Evolutionary conservation across 2,113 vertebrate genomes (phyloP).

Genomic region (Promerops cafer): DNA sequence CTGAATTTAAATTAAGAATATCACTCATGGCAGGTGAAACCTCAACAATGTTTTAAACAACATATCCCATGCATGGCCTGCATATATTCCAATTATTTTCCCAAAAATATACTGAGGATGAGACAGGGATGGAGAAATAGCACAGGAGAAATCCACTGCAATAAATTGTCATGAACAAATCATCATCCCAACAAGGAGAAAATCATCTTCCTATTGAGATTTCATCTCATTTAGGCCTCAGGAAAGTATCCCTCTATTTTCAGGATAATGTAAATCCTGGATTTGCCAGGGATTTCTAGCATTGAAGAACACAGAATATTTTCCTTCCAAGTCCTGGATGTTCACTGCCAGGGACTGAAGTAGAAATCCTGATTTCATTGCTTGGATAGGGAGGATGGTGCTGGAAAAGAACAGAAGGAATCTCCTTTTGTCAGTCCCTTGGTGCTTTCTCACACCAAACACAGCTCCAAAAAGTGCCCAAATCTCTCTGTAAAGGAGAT

Average conservation of each 20-base stretch:
- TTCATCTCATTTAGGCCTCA: neutral
- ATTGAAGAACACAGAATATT: neutral
- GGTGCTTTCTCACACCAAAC: neutral
- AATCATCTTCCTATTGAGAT: neutral
- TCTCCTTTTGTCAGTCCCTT: neutral
- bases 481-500: neutral
- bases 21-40: neutral
- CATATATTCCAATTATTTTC: neutral
- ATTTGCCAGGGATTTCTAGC: neutral
- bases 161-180: neutral
- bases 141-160: neutral
- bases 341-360: neutral
- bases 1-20: neutral
- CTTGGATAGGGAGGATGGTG: neutral
- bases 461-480: neutral
- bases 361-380: neutral
- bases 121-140: neutral
- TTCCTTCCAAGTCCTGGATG: neutral
- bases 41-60: neutral
- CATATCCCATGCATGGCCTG: neutral
- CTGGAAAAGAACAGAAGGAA: neutral
- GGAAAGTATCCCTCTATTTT: neutral
- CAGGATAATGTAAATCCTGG: neutral
- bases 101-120: neutral
- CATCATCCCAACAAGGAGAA: neutral